A percentile compares a stretch with the other conserved stretches of the same genome.
Evolutionary conservation across 1,140 invertebrate genomes (phyloP).

Genomic region (Eulimnadia texana): DNA sequence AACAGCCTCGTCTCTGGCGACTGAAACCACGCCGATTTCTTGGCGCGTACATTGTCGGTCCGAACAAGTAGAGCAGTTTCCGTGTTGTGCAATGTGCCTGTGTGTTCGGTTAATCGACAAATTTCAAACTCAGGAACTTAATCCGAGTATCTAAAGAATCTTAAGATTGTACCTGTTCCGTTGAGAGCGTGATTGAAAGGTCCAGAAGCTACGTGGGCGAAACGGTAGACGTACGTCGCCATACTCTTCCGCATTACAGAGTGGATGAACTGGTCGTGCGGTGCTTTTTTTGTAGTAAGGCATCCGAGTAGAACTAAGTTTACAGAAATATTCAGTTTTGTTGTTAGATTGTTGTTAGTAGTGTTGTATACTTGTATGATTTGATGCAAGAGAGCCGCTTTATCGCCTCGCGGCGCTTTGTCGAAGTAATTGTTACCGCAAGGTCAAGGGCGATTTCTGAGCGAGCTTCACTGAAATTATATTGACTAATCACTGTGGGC

Average conservation of each 20-base stretch:
- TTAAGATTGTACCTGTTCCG: slow-evolving; percentile 21
- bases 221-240: slow-evolving; percentile 29
- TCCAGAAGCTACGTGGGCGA: slow-evolving; percentile 32
- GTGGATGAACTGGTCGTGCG: slow-evolving; percentile 25
- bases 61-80: slow-evolving; percentile 47
- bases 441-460: slow-evolving; percentile 29
- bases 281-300: slow-evolving; percentile 27
- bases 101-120: too few relatives aligned
- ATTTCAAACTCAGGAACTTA: too few relatives aligned
- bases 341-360: too few relatives aligned
- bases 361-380: slow-evolving; percentile 21
- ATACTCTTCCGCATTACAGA: slow-evolving; percentile 19
- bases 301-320: slow-evolving; percentile 29
- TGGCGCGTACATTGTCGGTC: slow-evolving; percentile 41
- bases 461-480: slow-evolving; percentile 24
- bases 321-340: too few relatives aligned
- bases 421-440: slow-evolving; percentile 38
- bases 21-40: slow-evolving; percentile 33
- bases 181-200: slow-evolving; percentile 26
- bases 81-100: slow-evolving; percentile 42
- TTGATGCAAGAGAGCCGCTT: slow-evolving; percentile 22
- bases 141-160: too few relatives aligned
- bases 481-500: slow-evolving; percentile 30
- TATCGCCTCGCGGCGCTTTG: slow-evolving; percentile 26
- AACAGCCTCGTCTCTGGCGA: slow-evolving; percentile 37